Conservation (phyloP, 2,888 invertebrate genomes). For the Ceramica pisi region DNA sequence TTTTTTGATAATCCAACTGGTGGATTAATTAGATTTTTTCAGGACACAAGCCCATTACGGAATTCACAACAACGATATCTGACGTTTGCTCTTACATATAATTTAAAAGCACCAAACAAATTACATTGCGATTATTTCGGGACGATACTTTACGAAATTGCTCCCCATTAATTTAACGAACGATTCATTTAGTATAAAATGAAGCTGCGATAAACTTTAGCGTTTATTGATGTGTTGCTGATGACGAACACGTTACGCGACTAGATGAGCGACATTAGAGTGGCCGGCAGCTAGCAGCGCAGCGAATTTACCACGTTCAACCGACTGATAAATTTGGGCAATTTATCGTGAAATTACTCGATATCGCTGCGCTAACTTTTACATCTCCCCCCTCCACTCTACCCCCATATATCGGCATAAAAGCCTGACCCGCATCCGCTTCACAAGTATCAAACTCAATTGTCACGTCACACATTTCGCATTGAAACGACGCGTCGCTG, state of each 20-base stretch:
- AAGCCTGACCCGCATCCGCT: constrained; percentile 43
- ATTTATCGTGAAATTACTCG: constrained; percentile 81
- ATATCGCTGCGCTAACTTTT: constrained; percentile 72
- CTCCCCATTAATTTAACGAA: constrained; percentile 31
- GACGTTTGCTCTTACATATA: background rate
- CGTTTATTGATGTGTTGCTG: constrained; percentile 65
- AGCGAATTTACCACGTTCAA: constrained; percentile 77
- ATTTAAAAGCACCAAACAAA: constrained; percentile 14
- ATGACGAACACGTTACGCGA: constrained; percentile 69
- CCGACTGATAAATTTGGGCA: constrained; percentile 79
- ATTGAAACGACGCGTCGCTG: constrained; percentile 31
- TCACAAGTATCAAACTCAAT: constrained; percentile 44
- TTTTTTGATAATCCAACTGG: no score
- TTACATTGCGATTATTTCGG: constrained; percentile 9
- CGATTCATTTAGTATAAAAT: constrained; percentile 23
- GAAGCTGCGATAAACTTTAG: constrained; percentile 13
- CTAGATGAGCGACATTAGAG: constrained; percentile 68
- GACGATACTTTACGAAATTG: constrained; percentile 25
- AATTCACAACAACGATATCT: background rate
- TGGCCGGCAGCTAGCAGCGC: constrained; percentile 42
- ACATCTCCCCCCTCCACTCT: constrained; percentile 53
- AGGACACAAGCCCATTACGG: no score
- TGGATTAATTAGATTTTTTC: no score
- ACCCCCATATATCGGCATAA: constrained; percentile 56
- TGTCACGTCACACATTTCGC: constrained; percentile 38